Evolutionary conservation across 1,140 invertebrate species (phyloP), one percentile per base, ranked within the genome.

Genomic region (Samia ricini): DNA sequence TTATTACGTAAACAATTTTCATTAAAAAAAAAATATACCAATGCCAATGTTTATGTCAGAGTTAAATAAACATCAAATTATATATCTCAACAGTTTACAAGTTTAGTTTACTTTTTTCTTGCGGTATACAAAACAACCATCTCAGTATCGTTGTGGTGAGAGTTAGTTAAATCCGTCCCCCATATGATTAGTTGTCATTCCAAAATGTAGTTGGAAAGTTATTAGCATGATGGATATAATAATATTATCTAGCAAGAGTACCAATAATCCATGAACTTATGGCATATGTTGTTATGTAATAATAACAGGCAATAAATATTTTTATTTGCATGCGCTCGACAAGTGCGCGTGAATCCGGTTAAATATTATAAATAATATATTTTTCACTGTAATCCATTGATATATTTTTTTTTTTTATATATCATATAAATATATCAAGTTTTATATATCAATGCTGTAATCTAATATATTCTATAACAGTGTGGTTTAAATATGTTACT

Each of bases 151-250:
- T 15, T 15, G 63, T 74, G 70, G 65, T 70, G 1, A 15, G n/a
- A 61, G 79, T 82, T 82, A 82, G 79, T 82, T 71, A 78, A 83
- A 70, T 82, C 86, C 83, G 81, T 76, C 72, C 76, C 83, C 86
- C 86, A 75, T 42, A 65, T 68, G 62, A 88, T 89, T 89, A 89
- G 86, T 89, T 69, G 21, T 75, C 71, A 80, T 83, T 66, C 79
- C 74, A 78, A 74, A n/a, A 71, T 79, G 81, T 72, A 77, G 62
- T 82, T 69, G 77, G 83, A 89, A 87, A 86, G 79, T 89, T 88
- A 89, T 86, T 87, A 77, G 79, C 73, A 76, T 77, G 56, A 69
- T 70, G 71, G 57, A 68, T 77, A 70, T 77, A 42, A 36, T 72
- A 24, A 78, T 75, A 67, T 79, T 19, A 57, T 57, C 56, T 57